phyloP scores from a whole-genome alignment of 2,113 vertebrate species.

The Sus scrofa region DNA sequence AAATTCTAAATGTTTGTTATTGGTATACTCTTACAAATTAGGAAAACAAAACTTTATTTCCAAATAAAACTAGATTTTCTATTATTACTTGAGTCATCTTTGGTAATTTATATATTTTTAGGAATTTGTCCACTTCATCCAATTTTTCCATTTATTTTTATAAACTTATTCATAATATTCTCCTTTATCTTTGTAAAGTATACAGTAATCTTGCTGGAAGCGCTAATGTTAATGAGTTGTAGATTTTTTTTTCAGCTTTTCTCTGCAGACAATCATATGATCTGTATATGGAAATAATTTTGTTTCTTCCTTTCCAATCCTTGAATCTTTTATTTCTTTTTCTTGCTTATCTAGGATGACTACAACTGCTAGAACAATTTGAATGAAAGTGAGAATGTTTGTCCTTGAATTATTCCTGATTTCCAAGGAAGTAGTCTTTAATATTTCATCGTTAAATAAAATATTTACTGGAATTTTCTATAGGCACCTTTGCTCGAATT shows the following conservation, averaged over 20 bases:
- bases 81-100: not conserved
- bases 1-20: not conserved
- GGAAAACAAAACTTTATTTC: too few species aligned
- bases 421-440: conserved; percentile 9
- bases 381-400: not conserved
- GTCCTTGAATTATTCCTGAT: not conserved
- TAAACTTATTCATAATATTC: not conserved
- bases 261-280: not conserved
- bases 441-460: not conserved
- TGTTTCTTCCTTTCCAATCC: not conserved
- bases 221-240: not conserved
- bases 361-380: not conserved
- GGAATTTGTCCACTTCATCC: not conserved
- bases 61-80: not conserved
- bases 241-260: not conserved
- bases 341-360: not conserved
- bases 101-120: conserved; percentile 29
- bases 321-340: not conserved
- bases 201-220: not conserved
- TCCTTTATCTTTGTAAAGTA: conserved; percentile 6
- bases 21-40: not conserved
- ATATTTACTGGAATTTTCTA: not conserved
- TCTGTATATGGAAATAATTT: not conserved
- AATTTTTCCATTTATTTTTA: conserved; percentile 36
- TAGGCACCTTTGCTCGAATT: not conserved